Conservation (phyloP, 2,888 invertebrate genomes). For the Thymelicus acteon region DNA sequence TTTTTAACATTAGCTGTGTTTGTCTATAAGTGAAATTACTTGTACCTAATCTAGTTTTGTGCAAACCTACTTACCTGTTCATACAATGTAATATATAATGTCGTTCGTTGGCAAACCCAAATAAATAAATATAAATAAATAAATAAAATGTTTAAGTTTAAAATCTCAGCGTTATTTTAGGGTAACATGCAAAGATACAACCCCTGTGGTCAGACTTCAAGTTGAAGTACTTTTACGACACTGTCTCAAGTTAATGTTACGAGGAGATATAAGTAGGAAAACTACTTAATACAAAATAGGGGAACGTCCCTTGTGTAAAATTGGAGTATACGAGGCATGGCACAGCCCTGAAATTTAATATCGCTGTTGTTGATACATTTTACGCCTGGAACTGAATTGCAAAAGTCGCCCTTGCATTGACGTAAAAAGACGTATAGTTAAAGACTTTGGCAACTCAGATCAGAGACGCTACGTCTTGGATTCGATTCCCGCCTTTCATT, state of each 20-base stretch:
- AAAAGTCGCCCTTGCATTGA: slow-evolving; percentile 14
- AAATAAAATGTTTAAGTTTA: not conserved
- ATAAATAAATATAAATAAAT: too few species aligned
- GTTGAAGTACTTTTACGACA: slow-evolving; percentile 6
- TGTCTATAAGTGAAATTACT: too few species aligned
- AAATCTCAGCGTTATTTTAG: not conserved
- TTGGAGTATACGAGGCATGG: not conserved
- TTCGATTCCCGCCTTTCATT: too few species aligned
- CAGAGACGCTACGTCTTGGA: too few species aligned
- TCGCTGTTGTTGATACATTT: slow-evolving; percentile 30
- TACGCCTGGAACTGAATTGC: slow-evolving; percentile 27
- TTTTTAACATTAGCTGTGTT: too few species aligned
- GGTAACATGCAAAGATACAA: not conserved
- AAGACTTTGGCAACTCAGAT: too few species aligned
- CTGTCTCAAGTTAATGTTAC: not conserved
- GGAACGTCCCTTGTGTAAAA: not conserved
- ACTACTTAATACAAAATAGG: not conserved
- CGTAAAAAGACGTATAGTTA: too few species aligned
- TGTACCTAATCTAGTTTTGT: too few species aligned
- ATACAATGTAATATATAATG: too few species aligned
- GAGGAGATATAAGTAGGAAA: not conserved
- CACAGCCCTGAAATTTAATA: slow-evolving; percentile 27
- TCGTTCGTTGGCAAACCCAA: too few species aligned
- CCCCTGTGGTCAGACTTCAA: not conserved
- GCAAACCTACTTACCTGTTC: too few species aligned